Conservation (phyloP, 1,140 invertebrate genomes). For the Eriosoma lanigerum region DNA sequence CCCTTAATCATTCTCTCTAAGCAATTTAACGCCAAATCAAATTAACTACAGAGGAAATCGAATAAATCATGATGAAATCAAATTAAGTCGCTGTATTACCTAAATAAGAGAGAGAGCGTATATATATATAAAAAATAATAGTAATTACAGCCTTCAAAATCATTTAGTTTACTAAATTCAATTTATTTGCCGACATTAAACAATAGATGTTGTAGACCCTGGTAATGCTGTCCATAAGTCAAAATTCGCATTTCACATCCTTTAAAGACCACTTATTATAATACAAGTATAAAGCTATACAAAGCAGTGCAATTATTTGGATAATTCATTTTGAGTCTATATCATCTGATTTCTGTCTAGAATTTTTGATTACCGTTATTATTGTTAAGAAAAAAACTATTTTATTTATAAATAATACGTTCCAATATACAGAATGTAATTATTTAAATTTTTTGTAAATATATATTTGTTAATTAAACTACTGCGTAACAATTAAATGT, state of each 20-base stretch:
- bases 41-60: background rate
- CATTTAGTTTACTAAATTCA: slow-evolving; percentile 1
- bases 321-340: background rate
- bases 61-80: slow-evolving; percentile 40
- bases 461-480: too few species aligned
- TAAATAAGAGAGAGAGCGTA: background rate
- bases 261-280: background rate
- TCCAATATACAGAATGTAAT: too few species aligned
- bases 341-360: too few species aligned
- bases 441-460: too few species aligned
- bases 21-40: slow-evolving; percentile 17
- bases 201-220: background rate
- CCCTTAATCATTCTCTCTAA: background rate
- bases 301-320: background rate
- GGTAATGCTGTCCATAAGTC: background rate
- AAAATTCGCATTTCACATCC: background rate
- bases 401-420: too few species aligned
- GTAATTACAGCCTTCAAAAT: background rate
- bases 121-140: background rate
- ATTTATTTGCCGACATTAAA: background rate
- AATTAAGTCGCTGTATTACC: slow-evolving; percentile 8
- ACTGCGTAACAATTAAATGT: too few species aligned
- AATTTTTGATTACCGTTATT: too few species aligned
- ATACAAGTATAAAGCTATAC: too few species aligned
- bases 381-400: too few species aligned